Conservation (phyloP, 2,888 invertebrate genomes). For the Drosophila subquinaria region DNA sequence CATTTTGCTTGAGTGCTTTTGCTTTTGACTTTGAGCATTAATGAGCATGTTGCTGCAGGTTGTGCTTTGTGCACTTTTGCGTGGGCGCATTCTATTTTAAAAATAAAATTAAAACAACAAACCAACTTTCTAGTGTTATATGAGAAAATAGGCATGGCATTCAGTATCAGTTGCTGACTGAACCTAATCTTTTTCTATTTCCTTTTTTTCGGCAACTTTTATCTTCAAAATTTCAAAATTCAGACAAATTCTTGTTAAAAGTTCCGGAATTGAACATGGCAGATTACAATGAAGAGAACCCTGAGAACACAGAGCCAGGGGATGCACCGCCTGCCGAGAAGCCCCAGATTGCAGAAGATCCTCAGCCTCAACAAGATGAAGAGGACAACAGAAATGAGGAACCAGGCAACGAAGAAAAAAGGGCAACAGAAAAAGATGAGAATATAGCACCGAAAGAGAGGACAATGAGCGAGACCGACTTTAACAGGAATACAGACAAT, state of each 20-base stretch:
- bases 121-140: neutral
- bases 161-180: neutral
- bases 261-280: conserved; percentile 22
- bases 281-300: neutral
- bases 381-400: neutral
- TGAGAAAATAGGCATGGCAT: conserved; percentile 31
- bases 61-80: neutral
- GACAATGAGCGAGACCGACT: neutral
- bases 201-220: conserved; percentile 8
- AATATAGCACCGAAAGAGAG: neutral
- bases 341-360: too few species aligned
- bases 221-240: neutral
- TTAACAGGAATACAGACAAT: neutral
- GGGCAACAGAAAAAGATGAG: neutral
- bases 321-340: neutral
- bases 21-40: conserved; percentile 41
- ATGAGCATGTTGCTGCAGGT: conserved; percentile 32
- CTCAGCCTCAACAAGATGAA: neutral
- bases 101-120: conserved; percentile 38
- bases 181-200: neutral
- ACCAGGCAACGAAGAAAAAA: neutral
- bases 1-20: conserved; percentile 69
- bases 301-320: neutral
- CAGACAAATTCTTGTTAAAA: neutral
- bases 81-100: conserved; percentile 35